Evolutionary conservation across 2,113 vertebrate genomes (phyloP).

Genomic region (Leptosomus discolor): DNA sequence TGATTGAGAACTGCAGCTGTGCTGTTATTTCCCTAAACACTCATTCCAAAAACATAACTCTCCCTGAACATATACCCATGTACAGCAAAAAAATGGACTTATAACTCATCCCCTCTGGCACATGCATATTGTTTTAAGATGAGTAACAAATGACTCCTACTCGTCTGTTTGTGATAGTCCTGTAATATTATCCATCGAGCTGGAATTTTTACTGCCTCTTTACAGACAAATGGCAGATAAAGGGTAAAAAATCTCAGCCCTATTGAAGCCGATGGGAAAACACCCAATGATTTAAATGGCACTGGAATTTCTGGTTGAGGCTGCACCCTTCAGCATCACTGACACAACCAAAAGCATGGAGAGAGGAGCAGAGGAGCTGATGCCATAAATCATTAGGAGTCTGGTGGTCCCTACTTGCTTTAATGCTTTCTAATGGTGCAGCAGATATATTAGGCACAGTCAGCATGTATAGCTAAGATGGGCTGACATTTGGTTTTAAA

Average conservation of each 20-base stretch:
- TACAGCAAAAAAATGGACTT: conserved; percentile 37
- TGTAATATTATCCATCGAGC: not conserved
- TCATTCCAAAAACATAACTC: conserved; percentile 54
- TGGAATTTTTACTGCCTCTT: not conserved
- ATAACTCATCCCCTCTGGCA: conserved; percentile 54
- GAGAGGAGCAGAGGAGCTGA: not conserved
- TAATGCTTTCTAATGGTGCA: not conserved
- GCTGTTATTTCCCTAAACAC: conserved; percentile 58
- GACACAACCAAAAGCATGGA: not conserved
- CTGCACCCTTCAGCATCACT: not conserved
- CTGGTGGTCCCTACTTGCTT: not conserved
- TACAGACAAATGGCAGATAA: conserved; percentile 4
- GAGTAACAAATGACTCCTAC: conserved; percentile 8
- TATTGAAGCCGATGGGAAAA: not conserved
- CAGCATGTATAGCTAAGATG: not conserved
- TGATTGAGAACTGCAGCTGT: conserved; percentile 38
- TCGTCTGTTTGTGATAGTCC: conserved; percentile 9
- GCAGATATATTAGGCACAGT: not conserved
- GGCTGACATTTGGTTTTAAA: not conserved
- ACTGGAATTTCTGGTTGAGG: not conserved
- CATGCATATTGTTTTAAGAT: conserved; percentile 37
- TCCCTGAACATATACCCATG: conserved; percentile 1
- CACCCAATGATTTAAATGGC: not conserved
- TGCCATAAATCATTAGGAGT: not conserved
- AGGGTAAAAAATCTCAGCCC: not conserved